These are phyloP conservation scores for Chiridota heheva DNA, from an alignment of 35 echinoderm and acorn worm genomes.

Conservation along the genomic window DNA sequence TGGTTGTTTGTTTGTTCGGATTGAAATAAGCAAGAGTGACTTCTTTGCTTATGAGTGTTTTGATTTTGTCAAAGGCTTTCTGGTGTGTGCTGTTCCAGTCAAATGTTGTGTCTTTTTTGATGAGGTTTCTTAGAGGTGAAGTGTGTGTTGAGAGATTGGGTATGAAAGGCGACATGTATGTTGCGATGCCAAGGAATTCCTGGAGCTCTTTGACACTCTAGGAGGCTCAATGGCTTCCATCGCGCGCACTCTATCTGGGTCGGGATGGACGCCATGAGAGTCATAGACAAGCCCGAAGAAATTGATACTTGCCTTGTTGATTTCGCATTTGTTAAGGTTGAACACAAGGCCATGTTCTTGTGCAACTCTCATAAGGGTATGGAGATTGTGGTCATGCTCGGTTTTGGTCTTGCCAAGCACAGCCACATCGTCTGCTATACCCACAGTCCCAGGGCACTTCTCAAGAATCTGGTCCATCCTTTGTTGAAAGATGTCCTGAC, in stretches of 20 bases:
- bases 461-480: constrained; percentile 37
- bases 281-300: constrained; percentile 45
- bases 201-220: constrained; percentile 22
- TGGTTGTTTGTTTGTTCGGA: not conserved
- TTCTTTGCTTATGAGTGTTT: not conserved
- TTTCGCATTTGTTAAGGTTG: constrained; percentile 41
- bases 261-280: constrained; percentile 20
- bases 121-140: constrained; percentile 10
- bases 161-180: constrained; percentile 59
- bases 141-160: constrained; percentile 50
- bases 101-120: constrained; percentile 36
- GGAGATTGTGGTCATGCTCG: constrained; percentile 37
- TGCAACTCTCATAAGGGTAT: constrained; percentile 17
- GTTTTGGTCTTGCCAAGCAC: constrained; percentile 37
- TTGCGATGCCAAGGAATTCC: constrained; percentile 26
- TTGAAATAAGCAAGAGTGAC: constrained; percentile 42
- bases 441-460: constrained; percentile 54
- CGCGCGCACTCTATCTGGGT: constrained; percentile 30
- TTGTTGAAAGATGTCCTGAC: constrained; percentile 63
- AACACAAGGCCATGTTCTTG: constrained; percentile 34
- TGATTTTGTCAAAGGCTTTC: constrained; percentile 41
- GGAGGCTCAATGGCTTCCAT: constrained; percentile 15
- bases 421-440: constrained; percentile 70
- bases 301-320: constrained; percentile 33
- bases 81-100: constrained; percentile 28